phyloP scores from a whole-genome alignment of 2,113 vertebrate genomes.

The Microtus ochrogaster region DNA sequence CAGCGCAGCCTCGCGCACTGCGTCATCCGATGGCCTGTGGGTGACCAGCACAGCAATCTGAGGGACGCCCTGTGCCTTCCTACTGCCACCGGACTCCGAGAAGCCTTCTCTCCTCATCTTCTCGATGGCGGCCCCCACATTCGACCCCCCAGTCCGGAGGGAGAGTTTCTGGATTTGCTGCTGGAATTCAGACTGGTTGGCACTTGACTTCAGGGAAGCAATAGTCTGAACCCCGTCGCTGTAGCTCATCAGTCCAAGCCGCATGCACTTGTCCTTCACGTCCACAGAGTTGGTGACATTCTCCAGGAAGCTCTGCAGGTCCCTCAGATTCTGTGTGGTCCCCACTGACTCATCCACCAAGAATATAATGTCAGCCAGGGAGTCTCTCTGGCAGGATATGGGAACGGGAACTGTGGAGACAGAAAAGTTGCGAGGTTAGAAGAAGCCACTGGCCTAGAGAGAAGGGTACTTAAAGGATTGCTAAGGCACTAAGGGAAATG shows the following conservation, averaged over 20 bases:
- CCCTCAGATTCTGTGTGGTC: constrained; percentile 39
- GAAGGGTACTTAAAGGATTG: neutral
- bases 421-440: neutral
- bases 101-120: constrained; percentile 73
- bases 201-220: constrained; percentile 67
- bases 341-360: constrained; percentile 79
- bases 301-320: constrained; percentile 78
- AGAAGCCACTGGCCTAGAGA: neutral
- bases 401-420: neutral
- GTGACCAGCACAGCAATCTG: constrained; percentile 82
- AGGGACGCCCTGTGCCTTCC: constrained; percentile 75
- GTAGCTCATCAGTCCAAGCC: constrained; percentile 77
- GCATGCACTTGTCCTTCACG: constrained; percentile 57
- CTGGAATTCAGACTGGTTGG: constrained; percentile 57
- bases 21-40: constrained; percentile 66
- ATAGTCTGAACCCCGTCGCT: neutral
- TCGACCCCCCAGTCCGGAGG: constrained; percentile 61
- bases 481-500: neutral
- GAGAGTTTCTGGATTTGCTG: constrained; percentile 70
- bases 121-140: constrained; percentile 69
- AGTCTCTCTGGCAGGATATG: constrained; percentile 67
- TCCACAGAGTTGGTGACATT: constrained; percentile 68
- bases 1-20: constrained; percentile 18
- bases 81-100: constrained; percentile 45
- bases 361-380: constrained; percentile 80